Base-by-base conservation (phyloP, 1,140 invertebrate species). In the Cotesia chilonis region DNA sequence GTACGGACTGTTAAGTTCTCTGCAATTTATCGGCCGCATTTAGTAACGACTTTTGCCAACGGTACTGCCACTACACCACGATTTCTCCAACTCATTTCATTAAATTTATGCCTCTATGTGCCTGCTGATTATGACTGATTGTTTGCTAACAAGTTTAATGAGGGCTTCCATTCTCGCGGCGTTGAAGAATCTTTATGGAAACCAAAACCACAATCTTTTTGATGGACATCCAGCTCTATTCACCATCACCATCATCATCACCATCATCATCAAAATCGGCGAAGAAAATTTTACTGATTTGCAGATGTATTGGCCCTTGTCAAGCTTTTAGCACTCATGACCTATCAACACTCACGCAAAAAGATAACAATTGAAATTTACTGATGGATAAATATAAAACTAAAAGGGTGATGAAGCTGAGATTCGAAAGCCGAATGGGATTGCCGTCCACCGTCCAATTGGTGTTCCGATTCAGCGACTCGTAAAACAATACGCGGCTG, bases 401-500 rank as follows among this genome's bases (percentile, higher is more conserved):
- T 47, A 20, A 37, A 65, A 65, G 47, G 63, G 47, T 65, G 63
- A 65, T 47, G 52, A 47, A 55, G 66, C n/a, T 59, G 66, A 61
- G 68, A 70, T 60, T 70, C 59, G 59, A 70, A 63, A 70, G 61
- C 37, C 41, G 60, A 63, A 35, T 55, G 61, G 36, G 68, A 28
- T 35, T 70, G 57, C 12, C 9, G 71, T 20, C 77, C 77, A 76
- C 61, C 65, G 66, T 75, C 76, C 81, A 82, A 83, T 84, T 78
- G 79, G 76, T 76, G 77, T 82, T 83, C 79, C 77, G 78, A 84
- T 84, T 83, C 83, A 80, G 74, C 82, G 80, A 82, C 76, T 81
- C 79, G 83, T 84, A 81, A 86, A 87, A 87, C 85, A 86, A 87
- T 87, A 79, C 82, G 71, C 76, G 80, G 82, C 84, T 85, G 84